Conservation (phyloP, 2,888 invertebrate genomes). For the Herminia tarsipennalis region DNA sequence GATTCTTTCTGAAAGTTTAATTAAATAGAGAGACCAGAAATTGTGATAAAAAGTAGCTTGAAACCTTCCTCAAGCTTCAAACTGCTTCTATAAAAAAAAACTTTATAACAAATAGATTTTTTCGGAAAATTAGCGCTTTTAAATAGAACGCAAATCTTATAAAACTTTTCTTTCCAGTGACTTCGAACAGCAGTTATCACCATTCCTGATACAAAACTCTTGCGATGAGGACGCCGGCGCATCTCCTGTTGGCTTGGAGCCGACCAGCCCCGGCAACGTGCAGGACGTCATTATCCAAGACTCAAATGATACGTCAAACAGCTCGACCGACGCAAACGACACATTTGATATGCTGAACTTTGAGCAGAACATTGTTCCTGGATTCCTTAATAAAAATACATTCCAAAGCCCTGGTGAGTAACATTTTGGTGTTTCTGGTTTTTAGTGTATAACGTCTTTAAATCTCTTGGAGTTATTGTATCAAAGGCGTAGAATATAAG, state of each 20-base stretch:
- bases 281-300: conserved; percentile 72
- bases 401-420: conserved; percentile 68
- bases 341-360: conserved; percentile 74
- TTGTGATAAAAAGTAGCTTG: no score
- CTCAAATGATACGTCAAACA: conserved; percentile 59
- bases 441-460: neutral
- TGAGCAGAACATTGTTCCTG: conserved; percentile 77
- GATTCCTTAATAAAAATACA: conserved; percentile 77
- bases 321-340: conserved; percentile 60
- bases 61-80: no score
- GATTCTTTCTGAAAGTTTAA: no score
- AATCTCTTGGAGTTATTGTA: no score
- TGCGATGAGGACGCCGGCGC: conserved; percentile 67
- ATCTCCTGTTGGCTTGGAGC: conserved; percentile 52
- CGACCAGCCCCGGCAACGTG: conserved; percentile 61
- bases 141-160: neutral
- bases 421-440: neutral
- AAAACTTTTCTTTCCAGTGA: conserved; percentile 59
- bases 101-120: no score
- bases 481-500: no score
- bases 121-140: neutral
- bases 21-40: no score
- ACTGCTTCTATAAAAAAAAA: no score
- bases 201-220: conserved; percentile 80
- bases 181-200: conserved; percentile 86